These are phyloP conservation scores for Dolomedes plantarius DNA, from an alignment of 2,888 invertebrate genomes.

Conservation along the genomic window DNA sequence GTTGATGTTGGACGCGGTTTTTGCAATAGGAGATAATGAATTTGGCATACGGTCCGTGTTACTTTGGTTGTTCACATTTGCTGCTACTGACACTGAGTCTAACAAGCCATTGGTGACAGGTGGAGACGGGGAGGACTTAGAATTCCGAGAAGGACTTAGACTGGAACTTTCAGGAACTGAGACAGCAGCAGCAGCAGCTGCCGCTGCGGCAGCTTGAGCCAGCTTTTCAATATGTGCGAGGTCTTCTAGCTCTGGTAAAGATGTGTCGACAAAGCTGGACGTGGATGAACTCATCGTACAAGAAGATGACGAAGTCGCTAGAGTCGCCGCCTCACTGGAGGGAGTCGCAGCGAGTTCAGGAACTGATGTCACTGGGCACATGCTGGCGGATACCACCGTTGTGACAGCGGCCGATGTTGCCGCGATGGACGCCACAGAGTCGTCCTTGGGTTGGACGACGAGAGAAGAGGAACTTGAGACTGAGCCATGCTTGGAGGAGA, in stretches of 20 bases:
- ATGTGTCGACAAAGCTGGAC: constrained; percentile 47
- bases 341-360: constrained; percentile 34
- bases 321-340: constrained; percentile 14
- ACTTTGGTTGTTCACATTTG: constrained; percentile 36
- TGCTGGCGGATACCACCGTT: constrained; percentile 50
- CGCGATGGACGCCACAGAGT: constrained; percentile 25
- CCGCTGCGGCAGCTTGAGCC: constrained; percentile 77
- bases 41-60: constrained; percentile 40
- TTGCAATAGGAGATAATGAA: constrained; percentile 28
- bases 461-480: constrained; percentile 71
- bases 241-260: constrained; percentile 73
- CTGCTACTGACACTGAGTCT: constrained; percentile 28
- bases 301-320: constrained; percentile 21
- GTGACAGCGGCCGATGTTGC: constrained; percentile 47
- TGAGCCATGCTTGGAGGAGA: constrained; percentile 61
- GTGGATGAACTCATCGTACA: constrained; percentile 42
- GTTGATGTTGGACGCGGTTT: constrained; percentile 25
- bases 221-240: constrained; percentile 74
- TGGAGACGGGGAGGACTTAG: constrained; percentile 55
- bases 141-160: constrained; percentile 44
- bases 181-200: constrained; percentile 78
- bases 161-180: constrained; percentile 21
- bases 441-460: constrained; percentile 59
- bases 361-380: constrained; percentile 69
- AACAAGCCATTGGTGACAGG: constrained; percentile 55